Evolutionary conservation across 2,113 vertebrate genomes (phyloP).

Genomic region (Scolopax mira): DNA sequence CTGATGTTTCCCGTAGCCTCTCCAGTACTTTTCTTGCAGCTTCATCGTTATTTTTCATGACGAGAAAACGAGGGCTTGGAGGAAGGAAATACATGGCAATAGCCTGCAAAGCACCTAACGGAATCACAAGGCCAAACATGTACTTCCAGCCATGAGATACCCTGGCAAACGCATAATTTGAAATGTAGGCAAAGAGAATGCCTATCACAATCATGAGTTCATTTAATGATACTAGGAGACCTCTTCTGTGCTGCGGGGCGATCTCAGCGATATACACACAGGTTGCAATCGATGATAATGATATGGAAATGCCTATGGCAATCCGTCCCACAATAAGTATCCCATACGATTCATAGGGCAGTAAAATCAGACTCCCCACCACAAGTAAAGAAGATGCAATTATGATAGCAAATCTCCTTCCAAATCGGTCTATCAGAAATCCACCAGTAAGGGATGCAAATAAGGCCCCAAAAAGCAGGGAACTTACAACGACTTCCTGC

Average conservation of each 20-base stretch:
- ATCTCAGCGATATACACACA: constrained; percentile 96
- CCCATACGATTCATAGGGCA: constrained; percentile 77
- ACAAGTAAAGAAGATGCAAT: constrained; percentile 82
- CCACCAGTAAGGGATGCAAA: constrained; percentile 86
- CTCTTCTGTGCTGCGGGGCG: constrained; percentile 86
- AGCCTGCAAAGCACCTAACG: constrained; percentile 84
- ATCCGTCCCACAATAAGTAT: constrained; percentile 82
- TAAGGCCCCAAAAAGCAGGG: constrained; percentile 88
- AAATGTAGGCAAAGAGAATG: constrained; percentile 89
- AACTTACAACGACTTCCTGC: constrained; percentile 91
- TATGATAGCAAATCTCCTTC: constrained; percentile 87
- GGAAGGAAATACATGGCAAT: constrained; percentile 86
- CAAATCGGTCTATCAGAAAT: constrained; percentile 87
- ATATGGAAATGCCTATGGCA: constrained; percentile 88
- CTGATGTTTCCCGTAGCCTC: constrained; percentile 74
- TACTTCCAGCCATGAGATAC: constrained; percentile 87
- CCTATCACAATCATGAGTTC: constrained; percentile 93
- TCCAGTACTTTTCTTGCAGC: constrained; percentile 82
- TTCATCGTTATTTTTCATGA: constrained; percentile 82
- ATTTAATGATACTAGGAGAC: constrained; percentile 89
- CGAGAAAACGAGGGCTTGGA: constrained; percentile 90
- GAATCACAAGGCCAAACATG: constrained; percentile 88
- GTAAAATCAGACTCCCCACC: constrained; percentile 78
- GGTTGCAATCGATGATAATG: constrained; percentile 86
- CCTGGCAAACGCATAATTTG: constrained; percentile 85